Evolutionary conservation across 2,888 invertebrate species (phyloP).

Genomic region (Prosopocoilus inquinatus): DNA sequence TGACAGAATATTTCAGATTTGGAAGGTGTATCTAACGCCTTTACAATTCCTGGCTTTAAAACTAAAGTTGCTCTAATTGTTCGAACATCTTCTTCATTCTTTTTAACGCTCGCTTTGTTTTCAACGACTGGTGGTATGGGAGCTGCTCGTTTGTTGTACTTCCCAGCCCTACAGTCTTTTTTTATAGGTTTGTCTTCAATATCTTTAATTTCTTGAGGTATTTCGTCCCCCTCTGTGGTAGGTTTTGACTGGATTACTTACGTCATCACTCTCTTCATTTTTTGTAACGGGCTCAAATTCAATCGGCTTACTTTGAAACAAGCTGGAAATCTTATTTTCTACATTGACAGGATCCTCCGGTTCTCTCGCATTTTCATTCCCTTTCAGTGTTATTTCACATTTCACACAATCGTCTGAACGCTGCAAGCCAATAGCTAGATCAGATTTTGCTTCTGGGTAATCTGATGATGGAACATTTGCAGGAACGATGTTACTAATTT

Average conservation of each 20-base stretch:
- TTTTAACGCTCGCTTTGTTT: conserved; percentile 7
- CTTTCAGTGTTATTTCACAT: conserved; percentile 1
- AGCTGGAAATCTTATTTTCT: background rate
- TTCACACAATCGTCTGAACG: no score
- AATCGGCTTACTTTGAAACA: background rate
- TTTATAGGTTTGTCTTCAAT: background rate
- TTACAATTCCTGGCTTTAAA: conserved; percentile 51
- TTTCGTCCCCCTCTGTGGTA: background rate
- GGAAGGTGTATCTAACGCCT: conserved; percentile 33
- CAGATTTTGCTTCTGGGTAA: conserved; percentile 3
- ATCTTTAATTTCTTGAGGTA: background rate
- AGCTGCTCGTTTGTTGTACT: conserved; percentile 55
- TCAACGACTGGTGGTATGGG: conserved; percentile 48
- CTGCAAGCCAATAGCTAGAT: background rate
- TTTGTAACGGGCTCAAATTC: background rate
- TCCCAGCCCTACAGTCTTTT: conserved; percentile 47
- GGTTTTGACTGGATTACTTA: background rate
- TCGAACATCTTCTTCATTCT: conserved; percentile 22
- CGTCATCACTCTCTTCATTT: background rate
- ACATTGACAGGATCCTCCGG: background rate
- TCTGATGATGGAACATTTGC: conserved; percentile 10
- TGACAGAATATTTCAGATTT: conserved; percentile 34
- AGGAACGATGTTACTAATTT: conserved; percentile 13
- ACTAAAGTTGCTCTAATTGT: conserved; percentile 53
- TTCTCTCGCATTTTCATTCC: conserved; percentile 4